Conservation (phyloP, 2,888 invertebrate genomes). For the Andrena bucephala region DNA sequence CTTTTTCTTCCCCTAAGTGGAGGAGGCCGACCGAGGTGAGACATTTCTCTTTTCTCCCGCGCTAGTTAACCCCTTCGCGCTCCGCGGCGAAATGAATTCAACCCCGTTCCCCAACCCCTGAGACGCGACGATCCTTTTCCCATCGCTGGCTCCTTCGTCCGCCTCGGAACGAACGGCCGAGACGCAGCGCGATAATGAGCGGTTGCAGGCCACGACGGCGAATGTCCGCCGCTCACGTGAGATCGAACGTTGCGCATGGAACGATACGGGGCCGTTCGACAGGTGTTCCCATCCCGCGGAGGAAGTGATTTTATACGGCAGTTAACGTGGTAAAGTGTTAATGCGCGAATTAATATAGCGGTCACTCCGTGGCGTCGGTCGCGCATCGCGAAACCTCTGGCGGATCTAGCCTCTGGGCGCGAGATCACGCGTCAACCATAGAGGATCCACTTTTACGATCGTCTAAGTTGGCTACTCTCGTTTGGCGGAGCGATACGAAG, state of each 20-base stretch:
- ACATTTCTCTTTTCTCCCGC: not conserved
- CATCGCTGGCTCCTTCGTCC: not conserved
- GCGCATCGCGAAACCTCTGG: constrained; percentile 70
- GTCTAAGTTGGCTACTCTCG: too few species aligned
- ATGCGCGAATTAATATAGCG: constrained; percentile 80
- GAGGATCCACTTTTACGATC: not conserved
- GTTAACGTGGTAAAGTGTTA: constrained; percentile 69
- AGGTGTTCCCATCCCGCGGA: constrained; percentile 67
- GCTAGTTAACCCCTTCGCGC: not conserved
- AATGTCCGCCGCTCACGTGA: constrained; percentile 63
- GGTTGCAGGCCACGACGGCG: constrained; percentile 56
- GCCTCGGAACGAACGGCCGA: constrained; percentile 30
- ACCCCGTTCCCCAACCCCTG: not conserved
- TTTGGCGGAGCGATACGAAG: not conserved
- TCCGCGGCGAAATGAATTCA: constrained; percentile 23
- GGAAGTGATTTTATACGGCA: constrained; percentile 71
- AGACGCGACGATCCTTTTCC: constrained; percentile 10
- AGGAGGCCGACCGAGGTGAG: constrained; percentile 2
- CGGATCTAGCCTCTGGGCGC: constrained; percentile 64
- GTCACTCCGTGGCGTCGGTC: constrained; percentile 72
- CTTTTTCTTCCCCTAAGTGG: not conserved
- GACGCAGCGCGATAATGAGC: constrained; percentile 63
- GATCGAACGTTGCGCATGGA: constrained; percentile 58
- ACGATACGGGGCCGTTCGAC: constrained; percentile 57
- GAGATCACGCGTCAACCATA: constrained; percentile 1